A percentile compares a stretch with the other conserved stretches of the same genome.
These are phyloP conservation scores for Antennarius maculatus DNA, from an alignment of 2,797 vertebrate genomes.

Conservation along the genomic window DNA sequence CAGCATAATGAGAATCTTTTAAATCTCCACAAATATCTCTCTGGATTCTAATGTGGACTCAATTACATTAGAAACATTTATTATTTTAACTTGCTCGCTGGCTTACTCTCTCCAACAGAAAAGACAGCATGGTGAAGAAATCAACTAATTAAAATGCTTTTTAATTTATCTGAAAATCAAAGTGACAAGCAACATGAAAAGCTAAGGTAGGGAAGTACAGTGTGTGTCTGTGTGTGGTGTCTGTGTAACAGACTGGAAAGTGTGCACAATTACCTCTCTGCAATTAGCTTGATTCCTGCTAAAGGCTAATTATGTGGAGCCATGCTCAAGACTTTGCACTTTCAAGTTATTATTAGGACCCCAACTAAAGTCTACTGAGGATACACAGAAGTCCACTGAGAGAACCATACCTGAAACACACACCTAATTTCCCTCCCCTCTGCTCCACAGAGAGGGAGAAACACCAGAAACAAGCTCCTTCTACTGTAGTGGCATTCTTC, in stretches of 20 bases:
- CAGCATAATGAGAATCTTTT: constrained; percentile 27
- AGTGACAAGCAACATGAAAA: constrained; percentile 82
- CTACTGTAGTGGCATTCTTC: constrained; percentile 72
- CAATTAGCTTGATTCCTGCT: constrained; percentile 85
- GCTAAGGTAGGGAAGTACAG: constrained; percentile 62
- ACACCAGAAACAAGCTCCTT: constrained; percentile 62
- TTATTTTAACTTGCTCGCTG: constrained; percentile 35
- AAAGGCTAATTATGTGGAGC: constrained; percentile 85
- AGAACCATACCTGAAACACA: constrained; percentile 82
- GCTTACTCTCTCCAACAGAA: constrained; percentile 46
- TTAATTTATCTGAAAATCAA: constrained; percentile 79
- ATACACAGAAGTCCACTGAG: constrained; percentile 71
- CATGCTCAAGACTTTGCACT: constrained; percentile 80
- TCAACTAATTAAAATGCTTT: constrained; percentile 77
- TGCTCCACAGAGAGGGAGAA: constrained; percentile 65
- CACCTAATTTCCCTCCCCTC: constrained; percentile 79
- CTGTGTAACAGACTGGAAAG: constrained; percentile 63
- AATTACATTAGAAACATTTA: constrained; percentile 30
- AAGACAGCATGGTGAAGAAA: constrained; percentile 61
- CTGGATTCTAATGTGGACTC: constrained; percentile 30
- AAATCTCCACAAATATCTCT: constrained; percentile 42
- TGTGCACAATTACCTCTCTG: constrained; percentile 83
- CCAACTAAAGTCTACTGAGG: constrained; percentile 77
- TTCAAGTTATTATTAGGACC: constrained; percentile 89
- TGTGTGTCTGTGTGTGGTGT: constrained; percentile 30